Evolutionary conservation across 2,113 vertebrate genomes (phyloP), one percentile per base, ranked within the genome.

Genomic region (Camarhynchus parvulus): DNA sequence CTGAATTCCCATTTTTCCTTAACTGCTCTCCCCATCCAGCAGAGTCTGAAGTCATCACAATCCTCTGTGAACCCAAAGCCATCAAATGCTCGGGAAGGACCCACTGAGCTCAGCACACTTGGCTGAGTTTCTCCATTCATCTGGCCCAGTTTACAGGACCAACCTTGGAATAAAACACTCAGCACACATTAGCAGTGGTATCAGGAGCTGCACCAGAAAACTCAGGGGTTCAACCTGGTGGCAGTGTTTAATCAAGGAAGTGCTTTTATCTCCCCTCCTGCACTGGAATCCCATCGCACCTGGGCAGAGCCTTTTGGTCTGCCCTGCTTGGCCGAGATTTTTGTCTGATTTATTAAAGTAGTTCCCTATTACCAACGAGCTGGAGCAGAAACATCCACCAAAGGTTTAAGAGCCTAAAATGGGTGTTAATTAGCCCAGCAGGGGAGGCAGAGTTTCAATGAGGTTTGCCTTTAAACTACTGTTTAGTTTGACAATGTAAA

Each of bases 401-500:
- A 92, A 95, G 95, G 94, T 95, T 97, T 96, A 95, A 97, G 95
- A 96, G 95, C 92, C 94, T 95, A 94, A 97, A 97, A 97, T 76
- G 95, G 95, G 95, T 96, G 97, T 96, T 97, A 97, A 97, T 97
- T 97, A 97, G 96, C 96, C 97, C 96, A 96, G 96, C 93, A 79
- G 97, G 97, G 92, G 96, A 97, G 93, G 94, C 64, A 90, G 85
- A 81, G 87, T 95, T 96, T 96, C 95, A 95, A 86, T 97, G 93
- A 96, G 95, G 94, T 97, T 97, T 96, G 95, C 94, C 97, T 96
- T 96, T 84, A 96, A 96, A 97, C 93, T 86, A 83, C 96, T 92
- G 93, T 97, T 96, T 95, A 95, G 39, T 97, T 97, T 96, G 94
- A 97, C 95, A 97, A 95, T 83, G 96, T 66, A 92, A 94, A 97